Percentiles rank a stretch among this genome's conserved stretches.
phyloP scores from a whole-genome alignment of 2,888 invertebrate genomes.

The Andrena dorsata region DNA sequence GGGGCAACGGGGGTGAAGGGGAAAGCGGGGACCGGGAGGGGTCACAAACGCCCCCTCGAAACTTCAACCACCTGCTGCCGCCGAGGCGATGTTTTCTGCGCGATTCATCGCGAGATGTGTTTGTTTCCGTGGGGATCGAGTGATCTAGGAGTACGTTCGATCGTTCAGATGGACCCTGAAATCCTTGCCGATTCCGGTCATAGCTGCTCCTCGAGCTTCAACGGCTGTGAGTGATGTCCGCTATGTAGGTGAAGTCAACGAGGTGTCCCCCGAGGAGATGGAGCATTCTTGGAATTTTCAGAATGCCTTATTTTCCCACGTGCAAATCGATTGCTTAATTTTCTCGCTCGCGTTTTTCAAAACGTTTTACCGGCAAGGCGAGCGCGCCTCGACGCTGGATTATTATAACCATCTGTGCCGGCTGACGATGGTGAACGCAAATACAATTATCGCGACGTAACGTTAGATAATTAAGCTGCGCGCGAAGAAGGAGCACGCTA shows the following conservation, averaged over 20 bases:
- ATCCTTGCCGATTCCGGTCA: background rate
- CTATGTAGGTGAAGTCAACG: too few relatives aligned
- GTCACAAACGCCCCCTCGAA: conserved; percentile 80
- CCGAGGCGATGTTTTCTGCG: conserved; percentile 47
- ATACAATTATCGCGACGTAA: conserved; percentile 46
- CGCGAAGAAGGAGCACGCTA: conserved; percentile 18
- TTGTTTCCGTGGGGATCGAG: conserved; percentile 2
- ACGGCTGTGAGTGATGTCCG: too few relatives aligned
- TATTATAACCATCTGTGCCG: conserved; percentile 27
- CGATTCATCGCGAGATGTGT: conserved; percentile 27
- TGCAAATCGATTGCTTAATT: too few relatives aligned
- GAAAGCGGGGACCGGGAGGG: conserved; percentile 53
- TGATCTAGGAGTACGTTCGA: background rate
- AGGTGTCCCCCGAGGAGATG: background rate
- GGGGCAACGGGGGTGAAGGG: conserved; percentile 28
- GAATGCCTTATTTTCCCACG: too few relatives aligned
- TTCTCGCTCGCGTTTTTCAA: too few relatives aligned
- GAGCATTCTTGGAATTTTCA: too few relatives aligned
- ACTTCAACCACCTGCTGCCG: conserved; percentile 84
- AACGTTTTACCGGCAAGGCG: conserved; percentile 5
- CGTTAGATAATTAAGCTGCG: conserved; percentile 57
- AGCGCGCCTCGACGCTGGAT: background rate
- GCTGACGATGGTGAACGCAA: conserved; percentile 38
- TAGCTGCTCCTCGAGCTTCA: too few relatives aligned
- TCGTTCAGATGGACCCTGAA: background rate